A percentile compares a stretch with the other conserved stretches of the same genome.
Conservation (phyloP, 2,113 vertebrate genomes). For the Boleophthalmus pectinirostris region DNA sequence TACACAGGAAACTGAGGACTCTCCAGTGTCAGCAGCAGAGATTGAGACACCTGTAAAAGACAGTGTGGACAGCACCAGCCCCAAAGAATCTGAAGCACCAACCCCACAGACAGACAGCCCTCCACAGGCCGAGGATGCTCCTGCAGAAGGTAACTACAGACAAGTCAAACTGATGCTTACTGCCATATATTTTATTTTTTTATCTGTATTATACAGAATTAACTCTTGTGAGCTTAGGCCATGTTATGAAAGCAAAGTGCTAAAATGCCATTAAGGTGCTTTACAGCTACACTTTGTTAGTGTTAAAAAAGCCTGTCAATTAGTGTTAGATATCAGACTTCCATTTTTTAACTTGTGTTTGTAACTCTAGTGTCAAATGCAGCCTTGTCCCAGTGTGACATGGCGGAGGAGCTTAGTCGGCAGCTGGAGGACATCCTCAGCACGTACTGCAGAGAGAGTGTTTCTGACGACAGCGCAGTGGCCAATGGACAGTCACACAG, state of each 20-base stretch:
- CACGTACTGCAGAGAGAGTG: slow-evolving; percentile 87
- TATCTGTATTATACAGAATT: too few species aligned
- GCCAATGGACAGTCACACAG: slow-evolving; percentile 84
- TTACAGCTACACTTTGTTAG: too few species aligned
- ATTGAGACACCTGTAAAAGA: slow-evolving; percentile 44
- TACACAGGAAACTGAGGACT: slow-evolving; percentile 39
- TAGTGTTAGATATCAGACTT: too few species aligned
- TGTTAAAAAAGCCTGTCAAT: too few species aligned
- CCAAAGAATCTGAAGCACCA: slow-evolving; percentile 52
- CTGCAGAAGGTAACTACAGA: slow-evolving; percentile 45
- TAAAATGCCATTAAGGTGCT: too few species aligned
- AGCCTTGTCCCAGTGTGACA: slow-evolving; percentile 71
- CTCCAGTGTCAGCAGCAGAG: slow-evolving; percentile 32
- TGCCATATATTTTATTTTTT: too few species aligned
- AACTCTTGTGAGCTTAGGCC: too few species aligned
- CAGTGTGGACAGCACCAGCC: slow-evolving; percentile 47
- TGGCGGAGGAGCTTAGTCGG: slow-evolving; percentile 91
- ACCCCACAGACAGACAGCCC: slow-evolving; percentile 52
- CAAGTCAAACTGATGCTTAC: not conserved
- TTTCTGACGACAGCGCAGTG: slow-evolving; percentile 74
- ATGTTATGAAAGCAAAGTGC: too few species aligned
- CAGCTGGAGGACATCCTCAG: slow-evolving; percentile 95
- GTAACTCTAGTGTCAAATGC: slow-evolving; percentile 42
- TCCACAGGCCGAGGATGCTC: slow-evolving; percentile 34
- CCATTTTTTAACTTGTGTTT: not conserved